These are phyloP conservation scores for Apeira syringaria DNA, from an alignment of 2,888 invertebrate species.

Conservation along the genomic window DNA sequence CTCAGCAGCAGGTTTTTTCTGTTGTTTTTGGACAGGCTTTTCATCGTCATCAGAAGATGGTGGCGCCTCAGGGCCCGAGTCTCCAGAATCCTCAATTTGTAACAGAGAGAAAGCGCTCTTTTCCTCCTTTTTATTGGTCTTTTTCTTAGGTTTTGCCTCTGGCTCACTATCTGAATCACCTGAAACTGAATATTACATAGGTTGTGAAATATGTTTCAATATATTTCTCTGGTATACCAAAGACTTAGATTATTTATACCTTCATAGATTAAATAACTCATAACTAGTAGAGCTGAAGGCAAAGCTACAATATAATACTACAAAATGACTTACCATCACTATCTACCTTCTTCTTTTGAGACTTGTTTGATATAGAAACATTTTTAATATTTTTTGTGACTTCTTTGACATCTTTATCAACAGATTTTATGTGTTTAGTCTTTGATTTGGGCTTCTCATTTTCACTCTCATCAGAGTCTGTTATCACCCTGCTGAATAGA, in stretches of 20 bases:
- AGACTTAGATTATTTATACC: too few relatives aligned
- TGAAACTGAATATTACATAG: conserved; percentile 26
- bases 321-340: conserved; percentile 57
- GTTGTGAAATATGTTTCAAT: too few relatives aligned
- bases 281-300: too few relatives aligned
- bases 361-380: conserved; percentile 81
- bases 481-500: conserved; percentile 50
- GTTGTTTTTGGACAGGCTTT: conserved; percentile 57
- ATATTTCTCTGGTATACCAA: too few relatives aligned
- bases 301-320: background rate
- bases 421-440: conserved; percentile 75
- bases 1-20: conserved; percentile 62
- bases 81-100: conserved; percentile 86
- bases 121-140: conserved; percentile 65
- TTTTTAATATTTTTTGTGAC: conserved; percentile 84
- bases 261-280: too few relatives aligned
- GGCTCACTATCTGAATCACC: conserved; percentile 73
- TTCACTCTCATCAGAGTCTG: conserved; percentile 75
- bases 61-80: conserved; percentile 66
- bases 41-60: conserved; percentile 73
- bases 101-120: conserved; percentile 87
- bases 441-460: conserved; percentile 75
- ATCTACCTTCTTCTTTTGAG: conserved; percentile 70
- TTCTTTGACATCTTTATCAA: conserved; percentile 75
- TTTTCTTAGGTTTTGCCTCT: conserved; percentile 71